Evolutionary conservation across 2,113 vertebrate genomes (phyloP).

Genomic region (Leucosticte australis): DNA sequence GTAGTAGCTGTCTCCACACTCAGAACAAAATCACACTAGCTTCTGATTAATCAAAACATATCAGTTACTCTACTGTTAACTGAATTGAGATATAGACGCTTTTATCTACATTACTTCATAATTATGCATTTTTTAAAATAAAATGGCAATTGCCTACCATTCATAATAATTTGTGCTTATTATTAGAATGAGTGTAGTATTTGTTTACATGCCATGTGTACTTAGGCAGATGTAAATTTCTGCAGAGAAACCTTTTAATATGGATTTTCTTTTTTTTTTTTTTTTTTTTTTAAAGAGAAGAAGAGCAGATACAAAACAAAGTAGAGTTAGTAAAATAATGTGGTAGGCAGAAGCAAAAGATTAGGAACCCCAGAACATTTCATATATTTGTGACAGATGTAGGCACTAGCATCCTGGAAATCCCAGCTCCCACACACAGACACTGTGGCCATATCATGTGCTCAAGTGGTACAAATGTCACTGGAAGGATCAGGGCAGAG

Average conservation of each 20-base stretch:
- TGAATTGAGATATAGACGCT: neutral
- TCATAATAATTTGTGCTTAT: neutral
- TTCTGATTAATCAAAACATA: neutral
- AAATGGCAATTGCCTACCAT: neutral
- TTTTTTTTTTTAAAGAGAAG: neutral
- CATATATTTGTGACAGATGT: neutral
- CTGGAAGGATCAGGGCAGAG: neutral
- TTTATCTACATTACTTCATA: neutral
- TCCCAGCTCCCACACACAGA: neutral
- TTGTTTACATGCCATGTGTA: neutral
- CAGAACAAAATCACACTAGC: neutral
- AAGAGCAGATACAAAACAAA: neutral
- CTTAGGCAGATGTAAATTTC: neutral
- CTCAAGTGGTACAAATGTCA: neutral
- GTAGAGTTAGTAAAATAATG: neutral
- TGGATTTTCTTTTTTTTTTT: neutral
- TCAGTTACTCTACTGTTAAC: neutral
- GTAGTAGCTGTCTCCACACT: neutral
- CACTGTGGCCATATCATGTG: neutral
- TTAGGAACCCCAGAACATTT: neutral
- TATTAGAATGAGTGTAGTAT: neutral
- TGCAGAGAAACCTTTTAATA: neutral
- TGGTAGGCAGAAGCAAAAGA: neutral
- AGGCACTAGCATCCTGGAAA: neutral
- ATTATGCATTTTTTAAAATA: neutral